These are phyloP conservation scores for Engraulis encrasicolus DNA, from an alignment of 2,113 vertebrate genomes.

Conservation along the genomic window DNA sequence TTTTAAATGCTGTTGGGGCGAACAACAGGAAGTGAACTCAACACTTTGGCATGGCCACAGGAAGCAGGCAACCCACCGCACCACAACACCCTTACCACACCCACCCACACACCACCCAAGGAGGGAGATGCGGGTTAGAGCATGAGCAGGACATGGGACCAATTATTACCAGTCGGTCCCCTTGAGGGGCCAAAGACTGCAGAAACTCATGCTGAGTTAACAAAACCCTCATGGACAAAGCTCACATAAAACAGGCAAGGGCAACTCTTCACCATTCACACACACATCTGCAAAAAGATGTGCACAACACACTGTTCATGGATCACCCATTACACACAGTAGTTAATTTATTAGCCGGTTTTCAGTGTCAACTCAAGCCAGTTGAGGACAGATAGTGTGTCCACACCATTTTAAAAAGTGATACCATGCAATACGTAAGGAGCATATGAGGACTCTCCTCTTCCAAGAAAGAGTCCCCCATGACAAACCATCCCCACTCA, in stretches of 20 bases:
- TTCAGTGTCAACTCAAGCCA: too few species aligned
- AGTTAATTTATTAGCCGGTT: too few species aligned
- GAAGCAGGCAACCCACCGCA: constrained; percentile 47
- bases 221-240: not conserved
- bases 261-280: not conserved
- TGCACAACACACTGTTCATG: not conserved
- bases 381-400: too few species aligned
- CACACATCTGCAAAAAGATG: not conserved
- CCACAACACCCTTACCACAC: too few species aligned
- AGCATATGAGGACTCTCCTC: too few species aligned
- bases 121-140: not conserved
- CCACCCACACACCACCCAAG: constrained; percentile 19
- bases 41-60: constrained; percentile 54
- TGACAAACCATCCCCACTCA: too few species aligned
- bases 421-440: too few species aligned
- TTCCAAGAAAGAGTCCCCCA: too few species aligned
- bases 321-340: too few species aligned
- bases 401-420: too few species aligned
- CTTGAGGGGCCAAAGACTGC: not conserved
- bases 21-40: constrained; percentile 67
- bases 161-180: not conserved
- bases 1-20: constrained; percentile 42
- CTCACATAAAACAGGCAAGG: not conserved
- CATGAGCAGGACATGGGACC: constrained; percentile 8
- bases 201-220: constrained; percentile 15